phyloP scores from a whole-genome alignment of 1,140 invertebrate genomes.

The Zaprionus kolodkinae region DNA sequence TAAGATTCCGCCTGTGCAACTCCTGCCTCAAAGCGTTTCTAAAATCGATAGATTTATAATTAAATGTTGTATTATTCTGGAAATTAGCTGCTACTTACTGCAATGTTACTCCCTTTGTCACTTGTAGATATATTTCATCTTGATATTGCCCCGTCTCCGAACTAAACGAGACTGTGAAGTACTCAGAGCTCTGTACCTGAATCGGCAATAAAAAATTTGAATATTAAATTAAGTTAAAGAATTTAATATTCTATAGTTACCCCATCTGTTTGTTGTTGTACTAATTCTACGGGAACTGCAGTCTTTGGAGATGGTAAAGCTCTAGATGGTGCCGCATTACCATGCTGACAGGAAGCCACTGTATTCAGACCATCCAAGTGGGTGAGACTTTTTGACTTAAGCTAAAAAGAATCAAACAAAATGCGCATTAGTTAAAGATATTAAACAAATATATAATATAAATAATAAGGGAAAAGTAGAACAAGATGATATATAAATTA shows the following conservation, averaged over 20 bases:
- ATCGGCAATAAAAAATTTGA: not conserved
- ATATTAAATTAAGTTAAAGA: not conserved
- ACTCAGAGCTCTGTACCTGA: not conserved
- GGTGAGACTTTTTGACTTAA: constrained; percentile 84
- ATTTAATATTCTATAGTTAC: constrained; percentile 38
- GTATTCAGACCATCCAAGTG: constrained; percentile 83
- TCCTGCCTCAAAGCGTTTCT: constrained; percentile 85
- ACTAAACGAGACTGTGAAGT: not conserved
- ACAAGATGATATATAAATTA: no score
- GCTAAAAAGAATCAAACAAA: constrained; percentile 68
- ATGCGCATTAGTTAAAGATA: constrained; percentile 22
- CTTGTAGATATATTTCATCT: not conserved
- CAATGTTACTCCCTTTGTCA: not conserved
- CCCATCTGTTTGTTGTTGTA: constrained; percentile 56
- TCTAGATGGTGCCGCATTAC: constrained; percentile 31
- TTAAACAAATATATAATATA: no score
- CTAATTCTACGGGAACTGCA: constrained; percentile 40
- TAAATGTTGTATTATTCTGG: not conserved
- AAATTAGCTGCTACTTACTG: not conserved
- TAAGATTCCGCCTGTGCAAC: constrained; percentile 72
- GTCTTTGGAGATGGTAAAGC: constrained; percentile 5
- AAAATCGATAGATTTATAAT: not conserved
- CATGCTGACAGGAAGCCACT: constrained; percentile 71
- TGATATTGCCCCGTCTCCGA: not conserved
- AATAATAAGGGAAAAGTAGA: no score